Evolutionary conservation across 1,140 invertebrate genomes (phyloP).

Genomic region (Neomicropteryx cornuta): DNA sequence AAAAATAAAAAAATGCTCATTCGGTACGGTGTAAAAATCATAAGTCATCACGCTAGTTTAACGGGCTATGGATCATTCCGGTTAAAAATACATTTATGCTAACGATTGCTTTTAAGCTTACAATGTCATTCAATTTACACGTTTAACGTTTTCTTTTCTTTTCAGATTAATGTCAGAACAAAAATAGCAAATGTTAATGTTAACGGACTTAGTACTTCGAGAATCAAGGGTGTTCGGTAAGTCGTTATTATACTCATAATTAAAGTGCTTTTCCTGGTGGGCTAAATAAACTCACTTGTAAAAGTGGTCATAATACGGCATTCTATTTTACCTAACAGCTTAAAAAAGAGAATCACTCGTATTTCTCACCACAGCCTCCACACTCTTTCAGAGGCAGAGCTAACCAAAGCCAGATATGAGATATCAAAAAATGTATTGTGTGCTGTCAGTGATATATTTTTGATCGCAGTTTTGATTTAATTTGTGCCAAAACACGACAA

Average conservation of each 20-base stretch:
- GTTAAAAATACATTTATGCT: neutral
- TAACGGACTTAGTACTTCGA: conserved; percentile 32
- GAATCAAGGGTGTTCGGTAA: conserved; percentile 40
- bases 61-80: neutral
- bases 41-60: neutral
- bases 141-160: conserved; percentile 13
- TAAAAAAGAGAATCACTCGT: neutral
- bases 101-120: neutral
- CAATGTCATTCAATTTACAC: neutral
- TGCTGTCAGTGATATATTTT: too few species aligned
- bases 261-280: neutral
- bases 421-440: too few species aligned
- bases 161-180: conserved; percentile 33
- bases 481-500: too few species aligned
- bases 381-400: too few species aligned
- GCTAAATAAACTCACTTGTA: neutral
- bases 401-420: too few species aligned
- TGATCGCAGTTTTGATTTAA: too few species aligned
- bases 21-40: neutral
- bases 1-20: neutral
- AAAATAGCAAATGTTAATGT: conserved; percentile 31
- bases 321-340: neutral
- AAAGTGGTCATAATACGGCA: neutral
- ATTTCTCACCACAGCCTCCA: neutral
- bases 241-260: conserved; percentile 5